These are phyloP conservation scores for Chrysemys picta DNA, from an alignment of 2,113 vertebrate species.

Conservation along the genomic window DNA sequence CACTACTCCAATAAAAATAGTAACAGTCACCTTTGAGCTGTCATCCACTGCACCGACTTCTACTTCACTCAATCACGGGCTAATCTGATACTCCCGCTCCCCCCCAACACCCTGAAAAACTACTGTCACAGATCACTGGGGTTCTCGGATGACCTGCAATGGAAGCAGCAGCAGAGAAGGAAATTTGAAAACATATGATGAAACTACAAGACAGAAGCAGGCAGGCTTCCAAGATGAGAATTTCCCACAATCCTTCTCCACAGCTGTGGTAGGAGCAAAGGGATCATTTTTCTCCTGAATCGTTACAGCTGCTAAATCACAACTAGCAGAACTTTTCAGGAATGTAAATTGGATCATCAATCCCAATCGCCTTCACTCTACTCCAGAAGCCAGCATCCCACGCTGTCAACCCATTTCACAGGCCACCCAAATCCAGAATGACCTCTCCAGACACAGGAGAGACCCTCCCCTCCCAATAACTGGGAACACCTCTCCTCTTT, in stretches of 20 bases:
- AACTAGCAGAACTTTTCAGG: not conserved
- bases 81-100: not conserved
- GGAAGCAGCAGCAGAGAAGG: not conserved
- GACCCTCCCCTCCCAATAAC: too few species aligned
- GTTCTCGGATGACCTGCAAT: not conserved
- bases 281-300: not conserved
- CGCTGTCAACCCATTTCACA: not conserved
- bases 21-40: not conserved
- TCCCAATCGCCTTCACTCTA: not conserved
- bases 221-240: not conserved
- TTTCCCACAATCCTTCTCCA: not conserved
- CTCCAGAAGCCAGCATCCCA: not conserved
- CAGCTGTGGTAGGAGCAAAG: not conserved
- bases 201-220: not conserved
- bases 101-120: too few species aligned
- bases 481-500: not conserved
- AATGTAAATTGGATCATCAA: not conserved
- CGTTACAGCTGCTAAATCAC: not conserved
- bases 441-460: not conserved
- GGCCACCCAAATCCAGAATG: not conserved
- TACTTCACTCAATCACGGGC: accelerated
- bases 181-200: not conserved
- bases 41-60: not conserved
- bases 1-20: accelerated
- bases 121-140: not conserved